Evolutionary conservation across 2,113 vertebrate genomes (phyloP), one percentile per base, ranked within the genome.

Genomic region (Bubalus kerabau): DNA sequence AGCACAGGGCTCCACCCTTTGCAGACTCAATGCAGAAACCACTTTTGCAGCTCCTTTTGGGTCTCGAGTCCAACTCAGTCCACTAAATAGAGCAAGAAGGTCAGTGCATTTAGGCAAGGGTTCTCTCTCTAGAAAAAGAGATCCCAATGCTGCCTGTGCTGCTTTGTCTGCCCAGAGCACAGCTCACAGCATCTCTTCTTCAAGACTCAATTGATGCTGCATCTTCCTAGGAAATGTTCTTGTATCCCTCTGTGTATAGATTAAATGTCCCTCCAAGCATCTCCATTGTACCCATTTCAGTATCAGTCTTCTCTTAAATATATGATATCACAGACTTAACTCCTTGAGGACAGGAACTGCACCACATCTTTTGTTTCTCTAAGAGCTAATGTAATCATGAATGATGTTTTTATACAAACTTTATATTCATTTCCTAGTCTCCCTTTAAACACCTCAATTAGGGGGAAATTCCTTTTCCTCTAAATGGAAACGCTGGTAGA

Each of bases 81-180:
- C 43, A 32, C 43, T 87, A 24, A 24, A 14, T 57, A 76, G 8
- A 76, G 15, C 26, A 48, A 56, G 23, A 62, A 40, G 5, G 2
- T 23, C 8, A 32, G 4, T 6, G 11, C 12, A 46, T 2, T 40
- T 24, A 40, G 40, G 6, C 10, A 43, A 30, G 92, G 32, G 3
- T 74, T 23, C 7, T 48, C 13, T 76, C 13, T 87, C 43, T 28
- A 46, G 36, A 46, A 89, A 84, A 88, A 16, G 4, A 21, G 3
- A 16, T 23, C 7, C 2, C 1, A 7, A 30, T 7, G 43, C 9
- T 54, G 26, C 4, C 2, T 36, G 2, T 15, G 5, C 28, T 48
- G 17, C 12, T 59, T 8, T 48, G 78, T 60, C 54, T 23, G 23
- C 13, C 6, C 59, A 30, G 7, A 71, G 26, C 36, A 48, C 19